Percentiles rank a stretch among this genome's conserved stretches.
Evolutionary conservation across 2,888 invertebrate genomes (phyloP).

Genomic region (Lepidocyrtinus sp.): DNA sequence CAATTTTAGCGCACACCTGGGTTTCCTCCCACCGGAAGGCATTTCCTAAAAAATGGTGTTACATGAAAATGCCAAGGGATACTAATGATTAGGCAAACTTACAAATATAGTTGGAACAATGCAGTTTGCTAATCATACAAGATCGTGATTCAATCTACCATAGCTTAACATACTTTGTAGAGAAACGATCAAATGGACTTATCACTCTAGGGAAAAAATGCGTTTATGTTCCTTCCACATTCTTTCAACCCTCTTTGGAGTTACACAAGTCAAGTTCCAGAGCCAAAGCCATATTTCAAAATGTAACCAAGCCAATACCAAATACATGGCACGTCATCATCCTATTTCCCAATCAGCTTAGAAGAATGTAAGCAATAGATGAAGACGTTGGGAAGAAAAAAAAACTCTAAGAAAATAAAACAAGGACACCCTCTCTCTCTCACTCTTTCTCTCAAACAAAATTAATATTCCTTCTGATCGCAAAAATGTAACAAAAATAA

Average conservation of each 20-base stretch:
- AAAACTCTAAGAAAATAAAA: slow-evolving; percentile 39
- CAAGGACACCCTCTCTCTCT: slow-evolving; percentile 16
- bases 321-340: neutral
- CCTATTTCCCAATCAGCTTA: neutral
- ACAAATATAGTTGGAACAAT: neutral
- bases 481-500: slow-evolving; percentile 61
- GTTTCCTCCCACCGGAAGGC: slow-evolving; percentile 66
- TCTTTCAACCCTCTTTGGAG: slow-evolving; percentile 6
- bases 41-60: slow-evolving; percentile 42
- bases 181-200: too few species aligned
- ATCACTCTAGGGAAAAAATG: neutral
- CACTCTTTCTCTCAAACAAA: slow-evolving; percentile 41
- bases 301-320: slow-evolving; percentile 21
- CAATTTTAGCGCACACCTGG: slow-evolving; percentile 59
- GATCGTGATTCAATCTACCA: neutral
- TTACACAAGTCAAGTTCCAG: slow-evolving; percentile 53
- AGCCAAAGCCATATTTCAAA: slow-evolving; percentile 58
- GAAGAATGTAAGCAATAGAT: neutral
- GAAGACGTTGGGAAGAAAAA: neutral
- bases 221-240: neutral
- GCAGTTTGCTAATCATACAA: slow-evolving; percentile 39
- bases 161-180: neutral
- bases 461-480: slow-evolving; percentile 59
- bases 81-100: slow-evolving; percentile 34
- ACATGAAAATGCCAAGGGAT: slow-evolving; percentile 22